Percentiles rank a stretch among this genome's conserved stretches.
Evolutionary conservation across 2,113 vertebrate genomes (phyloP).

Genomic region (Callithrix jacchus): DNA sequence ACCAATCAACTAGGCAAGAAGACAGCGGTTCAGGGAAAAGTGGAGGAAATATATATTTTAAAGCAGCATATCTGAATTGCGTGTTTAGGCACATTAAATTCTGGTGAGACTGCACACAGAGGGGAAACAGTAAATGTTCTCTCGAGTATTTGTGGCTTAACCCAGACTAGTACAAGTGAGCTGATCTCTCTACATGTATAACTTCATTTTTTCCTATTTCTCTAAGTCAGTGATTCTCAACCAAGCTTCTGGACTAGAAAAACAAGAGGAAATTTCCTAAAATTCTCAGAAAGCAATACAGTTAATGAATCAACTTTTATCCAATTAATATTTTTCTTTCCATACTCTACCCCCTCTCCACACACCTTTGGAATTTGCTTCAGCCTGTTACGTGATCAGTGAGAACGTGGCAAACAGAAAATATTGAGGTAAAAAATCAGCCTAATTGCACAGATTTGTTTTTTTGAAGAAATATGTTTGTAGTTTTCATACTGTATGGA

Average conservation of each 20-base stretch:
- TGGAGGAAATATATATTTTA: conserved; percentile 32
- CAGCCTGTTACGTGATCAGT: background rate
- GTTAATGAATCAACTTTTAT: background rate
- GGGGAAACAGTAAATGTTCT: background rate
- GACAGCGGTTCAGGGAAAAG: background rate
- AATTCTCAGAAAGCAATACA: background rate
- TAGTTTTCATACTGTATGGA: background rate
- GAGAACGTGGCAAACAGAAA: background rate
- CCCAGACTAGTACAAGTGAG: background rate
- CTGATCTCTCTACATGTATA: background rate
- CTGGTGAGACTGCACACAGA: background rate
- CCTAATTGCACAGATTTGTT: background rate
- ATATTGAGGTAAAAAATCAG: background rate
- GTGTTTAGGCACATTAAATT: background rate
- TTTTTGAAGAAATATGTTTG: background rate
- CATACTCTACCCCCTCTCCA: background rate
- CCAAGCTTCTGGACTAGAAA: background rate
- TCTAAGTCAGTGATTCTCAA: background rate
- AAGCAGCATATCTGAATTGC: conserved; percentile 53
- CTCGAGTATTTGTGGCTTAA: background rate
- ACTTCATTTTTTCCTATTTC: background rate
- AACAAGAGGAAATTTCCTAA: background rate
- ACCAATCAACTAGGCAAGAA: conserved; percentile 25
- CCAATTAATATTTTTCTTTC: background rate
- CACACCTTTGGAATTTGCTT: background rate